phyloP scores from a whole-genome alignment of 2,113 vertebrate genomes.

The Archocentrus centrarchus region DNA sequence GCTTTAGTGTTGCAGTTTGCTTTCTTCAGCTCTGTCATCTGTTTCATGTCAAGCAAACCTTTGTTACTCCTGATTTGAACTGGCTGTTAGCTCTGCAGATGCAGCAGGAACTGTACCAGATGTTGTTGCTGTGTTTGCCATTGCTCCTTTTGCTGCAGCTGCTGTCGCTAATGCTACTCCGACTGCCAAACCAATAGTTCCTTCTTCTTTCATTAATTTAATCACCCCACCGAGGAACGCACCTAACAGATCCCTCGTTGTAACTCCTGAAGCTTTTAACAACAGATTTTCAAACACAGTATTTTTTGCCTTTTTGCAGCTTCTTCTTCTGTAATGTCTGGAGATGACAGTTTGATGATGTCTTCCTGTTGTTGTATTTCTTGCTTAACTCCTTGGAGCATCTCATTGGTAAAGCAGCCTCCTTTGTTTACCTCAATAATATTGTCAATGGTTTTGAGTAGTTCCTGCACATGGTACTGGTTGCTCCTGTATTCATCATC shows the following conservation, averaged over 20 bases:
- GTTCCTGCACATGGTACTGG: conserved; percentile 10
- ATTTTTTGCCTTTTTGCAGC: conserved; percentile 57
- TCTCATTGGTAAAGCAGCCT: conserved; percentile 20
- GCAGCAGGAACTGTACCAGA: not conserved
- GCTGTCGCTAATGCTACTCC: not conserved
- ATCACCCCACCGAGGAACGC: fast-evolving
- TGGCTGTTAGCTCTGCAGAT: not conserved
- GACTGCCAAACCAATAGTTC: not conserved
- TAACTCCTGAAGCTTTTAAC: fast-evolving
- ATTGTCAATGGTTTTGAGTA: conserved; percentile 31
- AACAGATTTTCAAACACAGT: fast-evolving
- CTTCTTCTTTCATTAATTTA: not conserved
- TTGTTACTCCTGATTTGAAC: fast-evolving
- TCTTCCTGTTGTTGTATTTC: not conserved
- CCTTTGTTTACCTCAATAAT: not conserved
- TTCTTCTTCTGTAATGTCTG: fast-evolving
- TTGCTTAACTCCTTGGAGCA: not conserved
- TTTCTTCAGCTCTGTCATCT: not conserved
- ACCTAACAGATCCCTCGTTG: not conserved
- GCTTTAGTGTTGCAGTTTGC: fast-evolving
- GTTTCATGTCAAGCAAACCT: fast-evolving
- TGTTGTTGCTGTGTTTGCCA: fast-evolving
- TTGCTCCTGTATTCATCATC: conserved; percentile 30
- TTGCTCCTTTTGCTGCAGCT: not conserved
- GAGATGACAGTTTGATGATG: not conserved